Conservation (phyloP, 2,797 vertebrate genomes). For the Fundulus diaphanus region DNA sequence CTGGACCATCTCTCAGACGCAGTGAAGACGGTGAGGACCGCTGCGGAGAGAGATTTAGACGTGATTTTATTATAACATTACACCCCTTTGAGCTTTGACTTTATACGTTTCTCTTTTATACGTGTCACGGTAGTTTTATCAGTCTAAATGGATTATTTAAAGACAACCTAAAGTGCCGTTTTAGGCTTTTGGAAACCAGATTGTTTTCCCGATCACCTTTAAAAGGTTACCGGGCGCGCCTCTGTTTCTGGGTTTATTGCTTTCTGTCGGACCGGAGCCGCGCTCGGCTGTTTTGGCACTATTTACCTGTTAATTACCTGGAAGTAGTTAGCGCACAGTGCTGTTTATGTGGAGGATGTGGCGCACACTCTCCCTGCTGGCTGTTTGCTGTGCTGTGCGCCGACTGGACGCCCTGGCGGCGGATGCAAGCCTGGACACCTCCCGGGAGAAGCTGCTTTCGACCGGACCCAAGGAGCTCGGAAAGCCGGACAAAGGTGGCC, state of each 20-base stretch:
- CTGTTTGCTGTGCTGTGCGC: constrained; percentile 25
- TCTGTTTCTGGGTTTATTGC: not conserved
- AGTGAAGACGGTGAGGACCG: not conserved
- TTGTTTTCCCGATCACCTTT: not conserved
- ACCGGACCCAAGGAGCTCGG: not conserved
- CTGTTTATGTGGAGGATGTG: constrained; percentile 34
- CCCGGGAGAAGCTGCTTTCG: not conserved
- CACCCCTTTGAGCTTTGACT: too few species aligned
- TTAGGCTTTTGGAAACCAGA: not conserved
- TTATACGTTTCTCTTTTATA: not conserved
- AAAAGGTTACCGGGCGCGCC: not conserved
- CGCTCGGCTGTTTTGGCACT: not conserved
- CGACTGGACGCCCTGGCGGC: constrained; percentile 8
- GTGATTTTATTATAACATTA: not conserved
- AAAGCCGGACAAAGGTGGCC: not conserved
- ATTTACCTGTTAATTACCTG: not conserved
- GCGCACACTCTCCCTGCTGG: constrained; percentile 20
- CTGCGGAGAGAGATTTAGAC: not conserved
- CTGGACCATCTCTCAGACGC: not conserved
- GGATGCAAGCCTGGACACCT: not conserved
- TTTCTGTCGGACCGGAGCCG: not conserved
- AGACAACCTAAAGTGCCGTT: not conserved
- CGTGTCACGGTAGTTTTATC: not conserved
- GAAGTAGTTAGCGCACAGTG: not conserved
- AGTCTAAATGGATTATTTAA: not conserved